phyloP scores from a whole-genome alignment of 2,797 vertebrate genomes.

The Pseudochromis fuscus region DNA sequence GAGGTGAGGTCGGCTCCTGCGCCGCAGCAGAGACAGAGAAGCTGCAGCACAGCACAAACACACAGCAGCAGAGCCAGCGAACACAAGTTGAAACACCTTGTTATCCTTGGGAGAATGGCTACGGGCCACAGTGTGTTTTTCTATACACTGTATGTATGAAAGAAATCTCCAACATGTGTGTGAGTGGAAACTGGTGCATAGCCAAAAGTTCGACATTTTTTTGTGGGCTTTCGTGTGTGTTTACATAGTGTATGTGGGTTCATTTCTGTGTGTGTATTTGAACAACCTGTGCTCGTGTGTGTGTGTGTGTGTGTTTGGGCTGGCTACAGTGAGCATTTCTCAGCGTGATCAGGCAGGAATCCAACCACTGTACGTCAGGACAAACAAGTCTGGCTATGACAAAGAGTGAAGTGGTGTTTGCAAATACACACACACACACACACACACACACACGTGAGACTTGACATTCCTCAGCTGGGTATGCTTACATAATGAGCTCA shows the following conservation, averaged over 20 bases:
- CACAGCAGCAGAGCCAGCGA: too few relatives aligned
- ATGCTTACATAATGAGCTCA: slow-evolving; percentile 35
- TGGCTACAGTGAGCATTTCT: slow-evolving; percentile 9
- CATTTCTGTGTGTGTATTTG: neutral
- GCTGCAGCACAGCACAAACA: slow-evolving; percentile 34
- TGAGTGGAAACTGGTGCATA: neutral
- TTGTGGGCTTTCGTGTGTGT: neutral
- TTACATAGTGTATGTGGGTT: neutral
- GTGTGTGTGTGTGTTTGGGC: slow-evolving; percentile 3
- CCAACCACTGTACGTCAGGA: slow-evolving; percentile 64
- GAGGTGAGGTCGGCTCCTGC: slow-evolving; percentile 45
- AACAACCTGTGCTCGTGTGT: neutral
- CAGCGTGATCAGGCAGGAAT: slow-evolving; percentile 71
- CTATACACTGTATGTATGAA: neutral
- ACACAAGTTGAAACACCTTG: slow-evolving; percentile 38
- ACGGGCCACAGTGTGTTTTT: slow-evolving; percentile 41
- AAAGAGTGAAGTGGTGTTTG: slow-evolving; percentile 25
- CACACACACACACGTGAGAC: neutral
- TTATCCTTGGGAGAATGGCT: slow-evolving; percentile 69
- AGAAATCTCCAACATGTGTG: slow-evolving; percentile 27
- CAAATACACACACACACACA: neutral
- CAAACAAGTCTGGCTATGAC: slow-evolving; percentile 66
- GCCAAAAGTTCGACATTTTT: neutral
- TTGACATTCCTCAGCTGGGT: slow-evolving; percentile 23
- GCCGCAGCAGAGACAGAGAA: slow-evolving; percentile 9